A percentile compares a stretch with the other conserved stretches of the same genome.
phyloP scores from a whole-genome alignment of 2,113 vertebrate species.

The Phalacrocorax carbo region DNA sequence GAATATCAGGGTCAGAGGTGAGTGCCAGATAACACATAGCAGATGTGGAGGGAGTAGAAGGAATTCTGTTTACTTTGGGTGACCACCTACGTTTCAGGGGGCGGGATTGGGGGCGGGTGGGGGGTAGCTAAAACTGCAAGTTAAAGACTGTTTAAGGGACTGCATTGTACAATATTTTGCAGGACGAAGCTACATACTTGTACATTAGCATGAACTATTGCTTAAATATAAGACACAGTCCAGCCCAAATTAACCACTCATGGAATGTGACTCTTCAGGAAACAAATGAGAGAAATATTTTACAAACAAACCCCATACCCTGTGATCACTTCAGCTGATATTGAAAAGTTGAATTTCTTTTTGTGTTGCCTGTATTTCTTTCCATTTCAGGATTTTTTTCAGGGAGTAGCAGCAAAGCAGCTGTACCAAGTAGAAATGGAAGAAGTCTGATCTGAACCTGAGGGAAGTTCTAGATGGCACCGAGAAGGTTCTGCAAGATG shows the following conservation, averaged over 20 bases:
- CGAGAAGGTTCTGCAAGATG: not conserved
- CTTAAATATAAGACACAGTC: not conserved
- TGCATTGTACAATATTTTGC: not conserved
- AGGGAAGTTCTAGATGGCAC: not conserved
- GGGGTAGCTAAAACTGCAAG: not conserved
- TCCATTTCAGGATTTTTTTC: not conserved
- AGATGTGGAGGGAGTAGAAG: slow-evolving; percentile 56
- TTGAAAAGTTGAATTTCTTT: not conserved
- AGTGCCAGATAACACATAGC: slow-evolving; percentile 57
- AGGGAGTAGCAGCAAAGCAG: not conserved
- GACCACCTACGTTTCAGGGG: slow-evolving; percentile 35
- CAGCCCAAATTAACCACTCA: not conserved
- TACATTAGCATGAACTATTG: not conserved
- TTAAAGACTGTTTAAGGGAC: not conserved
- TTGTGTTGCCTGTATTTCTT: not conserved
- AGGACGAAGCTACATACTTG: not conserved
- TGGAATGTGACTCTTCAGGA: not conserved
- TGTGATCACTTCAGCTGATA: not conserved
- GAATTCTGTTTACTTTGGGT: slow-evolving; percentile 56
- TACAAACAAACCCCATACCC: not conserved
- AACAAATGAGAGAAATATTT: not conserved
- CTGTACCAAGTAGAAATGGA: not conserved
- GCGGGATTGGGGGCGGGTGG: not conserved
- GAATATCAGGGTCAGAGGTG: slow-evolving; percentile 59
- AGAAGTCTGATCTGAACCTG: not conserved